A percentile compares a stretch with the other conserved stretches of the same genome.
phyloP scores from a whole-genome alignment of 1,140 invertebrate species.

The Pseudachorutes palmiensis region DNA sequence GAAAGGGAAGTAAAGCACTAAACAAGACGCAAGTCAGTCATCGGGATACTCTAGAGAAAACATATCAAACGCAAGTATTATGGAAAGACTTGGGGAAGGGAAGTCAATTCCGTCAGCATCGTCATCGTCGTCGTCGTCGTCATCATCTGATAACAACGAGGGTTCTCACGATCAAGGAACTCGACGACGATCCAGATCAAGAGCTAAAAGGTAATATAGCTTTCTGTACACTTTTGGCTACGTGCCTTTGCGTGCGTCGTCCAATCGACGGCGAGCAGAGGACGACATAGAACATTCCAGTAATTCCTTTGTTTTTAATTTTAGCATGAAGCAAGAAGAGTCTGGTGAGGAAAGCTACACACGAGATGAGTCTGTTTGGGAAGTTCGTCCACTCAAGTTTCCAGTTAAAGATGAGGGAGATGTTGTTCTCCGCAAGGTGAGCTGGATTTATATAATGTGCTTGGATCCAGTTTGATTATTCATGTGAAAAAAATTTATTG shows the following conservation, averaged over 20 bases:
- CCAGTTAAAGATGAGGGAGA: slow-evolving; percentile 29
- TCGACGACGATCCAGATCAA: not conserved
- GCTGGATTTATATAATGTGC: not conserved
- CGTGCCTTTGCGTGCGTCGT: not conserved
- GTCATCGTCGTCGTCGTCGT: not conserved
- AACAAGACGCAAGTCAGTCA: not conserved
- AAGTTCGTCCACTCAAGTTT: slow-evolving; percentile 23
- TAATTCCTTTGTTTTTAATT: too few species aligned
- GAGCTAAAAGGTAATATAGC: not conserved
- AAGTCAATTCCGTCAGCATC: not conserved
- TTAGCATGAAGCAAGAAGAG: not conserved
- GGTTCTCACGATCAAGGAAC: too few species aligned
- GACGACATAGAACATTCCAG: too few species aligned
- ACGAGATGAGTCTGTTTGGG: not conserved
- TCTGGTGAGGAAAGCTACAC: not conserved
- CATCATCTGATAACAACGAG: not conserved
- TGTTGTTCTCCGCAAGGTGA: slow-evolving; percentile 31
- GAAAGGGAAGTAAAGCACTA: not conserved
- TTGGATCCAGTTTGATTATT: not conserved
- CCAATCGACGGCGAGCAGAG: not conserved
- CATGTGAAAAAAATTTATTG: not conserved
- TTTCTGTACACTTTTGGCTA: not conserved
- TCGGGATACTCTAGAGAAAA: not conserved
- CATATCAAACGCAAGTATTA: not conserved
- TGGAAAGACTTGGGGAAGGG: not conserved